Conservation (phyloP, 2,113 vertebrate genomes). For the Triplophysa tibetana region DNA sequence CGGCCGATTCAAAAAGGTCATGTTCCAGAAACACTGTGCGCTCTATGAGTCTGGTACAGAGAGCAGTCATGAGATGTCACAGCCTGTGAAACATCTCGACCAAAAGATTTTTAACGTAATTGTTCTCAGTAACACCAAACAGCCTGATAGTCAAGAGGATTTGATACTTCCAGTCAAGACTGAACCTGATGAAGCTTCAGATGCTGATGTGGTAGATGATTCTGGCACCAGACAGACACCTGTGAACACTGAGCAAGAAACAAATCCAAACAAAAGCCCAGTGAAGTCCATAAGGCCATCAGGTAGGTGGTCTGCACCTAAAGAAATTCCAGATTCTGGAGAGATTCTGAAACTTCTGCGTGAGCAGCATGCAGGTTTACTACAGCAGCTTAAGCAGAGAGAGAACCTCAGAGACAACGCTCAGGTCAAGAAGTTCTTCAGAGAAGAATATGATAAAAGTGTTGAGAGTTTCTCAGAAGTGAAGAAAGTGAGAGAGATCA, state of each 20-base stretch:
- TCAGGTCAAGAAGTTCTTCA: not conserved
- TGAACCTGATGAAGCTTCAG: not conserved
- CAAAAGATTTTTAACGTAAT: not conserved
- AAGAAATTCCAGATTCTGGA: constrained; percentile 4
- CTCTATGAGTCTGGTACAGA: not conserved
- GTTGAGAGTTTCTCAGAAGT: not conserved
- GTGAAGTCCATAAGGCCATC: not conserved
- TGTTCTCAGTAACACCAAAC: not conserved
- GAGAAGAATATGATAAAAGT: constrained; percentile 25
- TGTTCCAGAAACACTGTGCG: not conserved
- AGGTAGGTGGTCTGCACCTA: not conserved
- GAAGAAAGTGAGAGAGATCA: not conserved
- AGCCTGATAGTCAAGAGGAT: constrained; percentile 9
- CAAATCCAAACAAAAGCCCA: not conserved
- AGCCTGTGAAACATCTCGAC: not conserved
- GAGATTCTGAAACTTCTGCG: constrained; percentile 29
- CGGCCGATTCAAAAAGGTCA: not conserved
- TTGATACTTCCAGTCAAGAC: not conserved
- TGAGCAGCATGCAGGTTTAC: not conserved
- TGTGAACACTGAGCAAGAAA: not conserved
- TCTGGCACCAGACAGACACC: not conserved
- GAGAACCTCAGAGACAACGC: not conserved
- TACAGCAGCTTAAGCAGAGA: constrained; percentile 13
- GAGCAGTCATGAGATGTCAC: not conserved
- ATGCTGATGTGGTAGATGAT: not conserved